Base-by-base conservation (phyloP, 2,113 vertebrate genomes). In the Rhabdornis inornatus region DNA sequence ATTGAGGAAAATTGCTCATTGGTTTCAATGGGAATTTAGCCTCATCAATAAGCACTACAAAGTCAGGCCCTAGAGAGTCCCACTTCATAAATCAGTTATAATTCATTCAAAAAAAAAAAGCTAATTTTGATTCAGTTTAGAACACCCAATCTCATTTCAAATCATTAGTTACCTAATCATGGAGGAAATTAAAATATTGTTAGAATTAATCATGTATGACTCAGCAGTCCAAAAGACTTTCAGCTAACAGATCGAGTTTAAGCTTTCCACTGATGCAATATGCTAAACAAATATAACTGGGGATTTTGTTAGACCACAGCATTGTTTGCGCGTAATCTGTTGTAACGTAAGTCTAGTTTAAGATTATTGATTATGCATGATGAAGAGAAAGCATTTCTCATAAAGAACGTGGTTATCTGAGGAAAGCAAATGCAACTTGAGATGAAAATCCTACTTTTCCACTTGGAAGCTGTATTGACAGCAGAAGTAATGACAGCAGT, bases 111-210 rank as follows among this genome's bases (percentile, higher is more conserved):
- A 95, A 86, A 39, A n/a, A 80, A 65, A 39, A 11, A 11, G 14
- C 56, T 76, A 47, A 94, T 89, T 92, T 56, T 83, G 52, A 89
- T 95, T 83, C 77, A 23, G 56, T 95, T 85, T 89, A 59, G 82
- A 91, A 53, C 21, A 72, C 21, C 57, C 68, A 75, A 75, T 91
- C 93, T 93, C 60, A 93, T 94, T 94, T 78, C 55, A 92, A 95
- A 94, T 91, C 86, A 93, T 97, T 96, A 96, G 90, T 89, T 95
- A 89, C 92, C 68, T 95, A 96, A 96, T 93, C 74, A 95, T 85
- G 91, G 89, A 95, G 88, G 90, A 94, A 97, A 96, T 97, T 91
- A 95, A 95, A 96, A 95, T 89, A 89, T 93, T 91, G 76, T 95
- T 95, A 37, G 75, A 91, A 95, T 96, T 95, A 95, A 95, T 95